phyloP scores from a whole-genome alignment of 53 echinoderm and acorn worm genomes.

The Arbacia lixula region DNA sequence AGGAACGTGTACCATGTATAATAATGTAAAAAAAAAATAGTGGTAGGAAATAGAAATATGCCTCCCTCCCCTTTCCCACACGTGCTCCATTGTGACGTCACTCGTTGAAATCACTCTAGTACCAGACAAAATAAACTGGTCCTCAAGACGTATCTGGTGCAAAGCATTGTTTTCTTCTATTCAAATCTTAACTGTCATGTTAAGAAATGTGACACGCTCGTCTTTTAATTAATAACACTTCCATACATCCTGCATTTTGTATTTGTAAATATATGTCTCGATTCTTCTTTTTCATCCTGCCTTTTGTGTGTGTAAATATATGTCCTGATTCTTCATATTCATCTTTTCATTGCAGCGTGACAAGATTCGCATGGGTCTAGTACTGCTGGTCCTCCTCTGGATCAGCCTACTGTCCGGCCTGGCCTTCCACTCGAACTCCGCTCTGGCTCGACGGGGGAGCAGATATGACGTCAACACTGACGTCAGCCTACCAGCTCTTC shows the following conservation, averaged over 20 bases:
- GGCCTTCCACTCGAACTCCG: not conserved
- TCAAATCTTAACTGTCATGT: too few species aligned
- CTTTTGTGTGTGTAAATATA: not conserved
- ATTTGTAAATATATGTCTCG: not conserved
- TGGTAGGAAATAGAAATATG: too few species aligned
- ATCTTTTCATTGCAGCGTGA: not conserved
- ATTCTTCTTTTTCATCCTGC: not conserved
- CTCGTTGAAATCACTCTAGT: too few species aligned
- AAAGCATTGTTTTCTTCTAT: too few species aligned
- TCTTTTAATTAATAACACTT: too few species aligned
- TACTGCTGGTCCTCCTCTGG: conserved; percentile 9
- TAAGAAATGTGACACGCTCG: too few species aligned
- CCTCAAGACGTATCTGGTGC: too few species aligned
- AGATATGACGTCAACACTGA: not conserved
- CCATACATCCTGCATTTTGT: not conserved
- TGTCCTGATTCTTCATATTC: not conserved
- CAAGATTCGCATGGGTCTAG: conserved; percentile 1
- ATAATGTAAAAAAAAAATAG: too few species aligned
- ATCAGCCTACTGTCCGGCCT: not conserved
- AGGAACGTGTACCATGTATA: too few species aligned
- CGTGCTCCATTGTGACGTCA: too few species aligned
- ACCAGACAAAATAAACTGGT: too few species aligned
- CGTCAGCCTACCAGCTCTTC: not conserved
- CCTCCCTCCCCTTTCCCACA: too few species aligned
- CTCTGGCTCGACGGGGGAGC: not conserved